Conservation (phyloP, 2,797 vertebrate genomes). For the Cyprinella venusta region DNA sequence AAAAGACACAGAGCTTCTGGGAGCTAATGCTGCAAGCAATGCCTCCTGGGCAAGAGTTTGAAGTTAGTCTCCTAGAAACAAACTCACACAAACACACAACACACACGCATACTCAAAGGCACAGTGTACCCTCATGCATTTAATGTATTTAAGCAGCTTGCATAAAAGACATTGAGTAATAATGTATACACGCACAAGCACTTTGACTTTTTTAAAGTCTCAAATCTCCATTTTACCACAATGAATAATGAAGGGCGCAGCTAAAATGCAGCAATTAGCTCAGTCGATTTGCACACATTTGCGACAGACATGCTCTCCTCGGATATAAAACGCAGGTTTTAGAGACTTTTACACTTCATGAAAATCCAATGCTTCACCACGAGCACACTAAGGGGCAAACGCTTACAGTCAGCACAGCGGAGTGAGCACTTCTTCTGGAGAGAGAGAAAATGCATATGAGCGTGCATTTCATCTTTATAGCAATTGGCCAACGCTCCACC, state of each 20-base stretch:
- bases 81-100: constrained; percentile 28
- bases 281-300: constrained; percentile 39
- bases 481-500: constrained; percentile 22
- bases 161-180: constrained; percentile 13
- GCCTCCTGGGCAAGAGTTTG: constrained; percentile 66
- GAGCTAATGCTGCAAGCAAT: constrained; percentile 61
- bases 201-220: constrained; percentile 5
- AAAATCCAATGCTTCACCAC: constrained; percentile 41
- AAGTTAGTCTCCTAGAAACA: constrained; percentile 53
- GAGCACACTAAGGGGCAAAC: constrained; percentile 40
- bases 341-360: constrained; percentile 47
- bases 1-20: constrained; percentile 33
- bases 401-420: constrained; percentile 15
- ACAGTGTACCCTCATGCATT: constrained; percentile 5
- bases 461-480: constrained; percentile 30
- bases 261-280: constrained; percentile 46
- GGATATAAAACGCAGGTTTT: constrained; percentile 43
- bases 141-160: constrained; percentile 9
- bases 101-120: constrained; percentile 29
- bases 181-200: constrained; percentile 1
- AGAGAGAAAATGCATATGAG: constrained; percentile 20
- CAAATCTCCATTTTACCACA: constrained; percentile 41
- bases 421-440: constrained; percentile 1
- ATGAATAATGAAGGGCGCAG: constrained; percentile 44
- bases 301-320: constrained; percentile 24